These are phyloP conservation scores for Ciona savignyi DNA, from an alignment of 23 tunicate species.

Conservation along the genomic window DNA sequence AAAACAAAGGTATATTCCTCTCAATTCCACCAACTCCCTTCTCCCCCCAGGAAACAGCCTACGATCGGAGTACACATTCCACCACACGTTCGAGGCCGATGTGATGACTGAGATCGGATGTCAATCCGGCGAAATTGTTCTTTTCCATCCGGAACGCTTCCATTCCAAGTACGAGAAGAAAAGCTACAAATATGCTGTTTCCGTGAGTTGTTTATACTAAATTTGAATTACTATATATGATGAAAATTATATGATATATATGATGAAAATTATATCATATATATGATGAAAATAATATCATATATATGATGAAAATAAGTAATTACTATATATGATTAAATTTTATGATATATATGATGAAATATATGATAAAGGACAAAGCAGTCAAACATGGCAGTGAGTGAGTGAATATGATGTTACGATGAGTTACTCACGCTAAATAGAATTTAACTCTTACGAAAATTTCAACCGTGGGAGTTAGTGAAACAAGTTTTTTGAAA, in stretches of 20 bases:
- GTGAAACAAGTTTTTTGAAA: too few species aligned
- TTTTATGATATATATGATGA: too few species aligned
- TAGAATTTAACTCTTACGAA: too few species aligned
- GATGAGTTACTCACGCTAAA: too few species aligned
- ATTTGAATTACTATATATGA: too few species aligned
- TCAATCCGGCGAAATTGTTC: conserved; percentile 42
- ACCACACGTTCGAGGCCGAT: conserved; percentile 65
- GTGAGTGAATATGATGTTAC: neutral
- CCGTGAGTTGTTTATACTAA: conserved; percentile 16
- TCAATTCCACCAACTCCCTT: too few species aligned
- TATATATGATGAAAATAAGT: too few species aligned
- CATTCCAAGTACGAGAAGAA: conserved; percentile 94
- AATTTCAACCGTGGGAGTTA: too few species aligned
- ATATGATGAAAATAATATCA: too few species aligned
- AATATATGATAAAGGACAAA: neutral
- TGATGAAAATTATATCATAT: neutral
- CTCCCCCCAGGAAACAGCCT: conserved; percentile 70
- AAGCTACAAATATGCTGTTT: conserved; percentile 24
- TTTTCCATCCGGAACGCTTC: conserved; percentile 89
- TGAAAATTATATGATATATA: too few species aligned
- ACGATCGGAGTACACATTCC: conserved; percentile 91
- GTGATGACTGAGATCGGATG: conserved; percentile 56
- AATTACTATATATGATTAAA: too few species aligned
- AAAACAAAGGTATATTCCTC: too few species aligned
- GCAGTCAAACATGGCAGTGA: neutral